Evolutionary conservation across 2,797 vertebrate species (phyloP).

Genomic region (Chelonia mydas): DNA sequence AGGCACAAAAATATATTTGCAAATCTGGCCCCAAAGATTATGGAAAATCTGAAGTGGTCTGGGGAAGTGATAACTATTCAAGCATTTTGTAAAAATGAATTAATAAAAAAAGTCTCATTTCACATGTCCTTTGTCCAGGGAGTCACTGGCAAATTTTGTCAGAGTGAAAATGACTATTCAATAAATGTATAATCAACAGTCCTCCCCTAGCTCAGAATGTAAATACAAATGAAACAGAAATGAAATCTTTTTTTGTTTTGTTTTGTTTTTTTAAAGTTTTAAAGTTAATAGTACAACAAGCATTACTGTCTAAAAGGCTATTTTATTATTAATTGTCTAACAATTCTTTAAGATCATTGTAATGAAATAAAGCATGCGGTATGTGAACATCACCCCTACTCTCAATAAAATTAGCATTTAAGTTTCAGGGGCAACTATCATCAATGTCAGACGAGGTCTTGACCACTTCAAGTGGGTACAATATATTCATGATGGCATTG

Average conservation of each 20-base stretch:
- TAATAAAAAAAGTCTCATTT: not conserved
- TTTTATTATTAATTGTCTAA: not conserved
- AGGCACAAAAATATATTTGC: fast-evolving
- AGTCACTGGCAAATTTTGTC: not conserved
- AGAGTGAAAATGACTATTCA: not conserved
- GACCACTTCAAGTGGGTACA: not conserved
- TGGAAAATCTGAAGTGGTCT: not conserved
- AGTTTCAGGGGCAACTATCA: not conserved
- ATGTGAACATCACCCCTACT: fast-evolving
- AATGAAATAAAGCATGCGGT: fast-evolving
- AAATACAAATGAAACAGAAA: not conserved
- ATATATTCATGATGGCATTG: not conserved
- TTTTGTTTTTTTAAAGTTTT: too few species aligned
- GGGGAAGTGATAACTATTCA: not conserved
- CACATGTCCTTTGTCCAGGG: not conserved
- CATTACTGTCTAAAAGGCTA: not conserved
- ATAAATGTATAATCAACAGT: not conserved
- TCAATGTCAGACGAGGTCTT: not conserved
- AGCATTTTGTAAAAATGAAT: not conserved
- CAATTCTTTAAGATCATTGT: fast-evolving
- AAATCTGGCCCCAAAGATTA: not conserved
- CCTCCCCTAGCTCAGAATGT: not conserved
- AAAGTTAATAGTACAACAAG: fast-evolving
- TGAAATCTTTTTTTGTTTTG: not conserved
- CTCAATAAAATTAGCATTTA: not conserved